Evolutionary conservation across 2,113 vertebrate species (phyloP), one percentile per base, ranked within the genome.

Genomic region (Rana temporaria): DNA sequence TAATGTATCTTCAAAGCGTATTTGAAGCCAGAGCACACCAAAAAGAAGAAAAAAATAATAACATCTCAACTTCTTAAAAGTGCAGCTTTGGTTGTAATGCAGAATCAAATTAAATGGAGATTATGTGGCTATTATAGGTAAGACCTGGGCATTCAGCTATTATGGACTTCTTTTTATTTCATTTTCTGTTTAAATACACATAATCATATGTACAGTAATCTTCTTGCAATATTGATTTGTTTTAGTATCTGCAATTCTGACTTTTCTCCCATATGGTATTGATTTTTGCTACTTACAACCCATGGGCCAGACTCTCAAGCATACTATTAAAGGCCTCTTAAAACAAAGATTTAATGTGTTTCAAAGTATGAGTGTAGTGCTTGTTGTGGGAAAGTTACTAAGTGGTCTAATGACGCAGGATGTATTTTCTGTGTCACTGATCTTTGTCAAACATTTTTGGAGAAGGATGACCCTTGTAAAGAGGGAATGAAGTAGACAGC

Each of bases 211-310:
- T 65, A 57, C 52, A 66, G 64, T 59, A 57, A 74, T 82, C 62
- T 74, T 74, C 70, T 65, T 66, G 62, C 19, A 59, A 66, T 82
- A 82, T 82, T 74, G 70, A 82, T 82, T 82, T 74, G 30, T 82
- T 74, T 74, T 22, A 74, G 62, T 82, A 82, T 74, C 60, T 69
- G 53, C 64, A 79, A 69, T 34, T 79, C 53, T 66, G 60, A 65
- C 26, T 74, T 67, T 82, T 82, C 60, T 73, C 62, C 52, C 60
- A 74, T 82, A 65, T n/a, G 22, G 20, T 82, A 82, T 82, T 82
- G 80, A 82, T 82, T 74, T 74, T 73, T 48, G 55, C 22, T 65
- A 60, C 68, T 64, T 73, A 38, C 73, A 66, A 70, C 70, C 30
- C n/a, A 38, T 78, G 48, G 38, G 48, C 71, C n/a, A 74, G 26